A percentile compares a stretch with the other conserved stretches of the same genome.
These are phyloP conservation scores for Lepidurus apus DNA, from an alignment of 1,140 invertebrate genomes.

Conservation along the genomic window DNA sequence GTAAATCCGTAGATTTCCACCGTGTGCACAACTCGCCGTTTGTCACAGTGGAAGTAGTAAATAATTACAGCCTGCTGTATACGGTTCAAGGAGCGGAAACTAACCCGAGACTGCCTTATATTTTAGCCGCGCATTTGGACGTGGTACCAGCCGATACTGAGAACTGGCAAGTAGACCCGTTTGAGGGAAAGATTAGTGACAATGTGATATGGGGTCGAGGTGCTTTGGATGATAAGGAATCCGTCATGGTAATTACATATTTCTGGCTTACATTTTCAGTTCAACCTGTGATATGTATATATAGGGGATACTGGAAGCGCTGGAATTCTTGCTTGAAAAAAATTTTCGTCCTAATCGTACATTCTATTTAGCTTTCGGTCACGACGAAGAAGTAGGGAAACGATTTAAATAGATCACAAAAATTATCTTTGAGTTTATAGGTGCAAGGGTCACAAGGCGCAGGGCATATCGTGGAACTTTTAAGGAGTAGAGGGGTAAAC, in stretches of 20 bases:
- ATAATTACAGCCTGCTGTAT: conserved; percentile 52
- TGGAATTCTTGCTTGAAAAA: conserved; percentile 48
- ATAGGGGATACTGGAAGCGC: conserved; percentile 48
- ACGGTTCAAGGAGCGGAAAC: conserved; percentile 43
- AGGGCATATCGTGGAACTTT: conserved; percentile 42
- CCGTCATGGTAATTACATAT: conserved; percentile 47
- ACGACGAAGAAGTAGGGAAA: conserved; percentile 55
- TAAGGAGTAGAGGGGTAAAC: conserved; percentile 44
- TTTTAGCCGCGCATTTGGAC: conserved; percentile 54
- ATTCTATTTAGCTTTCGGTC: conserved; percentile 55
- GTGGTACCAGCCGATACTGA: conserved; percentile 52
- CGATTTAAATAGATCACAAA: background rate
- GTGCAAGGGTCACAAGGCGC: conserved; percentile 48
- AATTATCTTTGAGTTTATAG: conserved; percentile 40
- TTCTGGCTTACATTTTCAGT: background rate
- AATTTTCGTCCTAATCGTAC: conserved; percentile 47
- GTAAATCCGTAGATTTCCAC: conserved; percentile 46
- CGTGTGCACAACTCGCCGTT: conserved; percentile 46
- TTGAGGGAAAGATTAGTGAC: conserved; percentile 48
- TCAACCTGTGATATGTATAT: background rate
- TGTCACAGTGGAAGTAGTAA: conserved; percentile 47
- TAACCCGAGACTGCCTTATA: conserved; percentile 47
- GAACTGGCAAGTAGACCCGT: conserved; percentile 51
- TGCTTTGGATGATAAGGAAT: conserved; percentile 53
- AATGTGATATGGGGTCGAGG: conserved; percentile 54